phyloP scores from a whole-genome alignment of 2,113 vertebrate genomes.

The Pollachius pollachius region DNA sequence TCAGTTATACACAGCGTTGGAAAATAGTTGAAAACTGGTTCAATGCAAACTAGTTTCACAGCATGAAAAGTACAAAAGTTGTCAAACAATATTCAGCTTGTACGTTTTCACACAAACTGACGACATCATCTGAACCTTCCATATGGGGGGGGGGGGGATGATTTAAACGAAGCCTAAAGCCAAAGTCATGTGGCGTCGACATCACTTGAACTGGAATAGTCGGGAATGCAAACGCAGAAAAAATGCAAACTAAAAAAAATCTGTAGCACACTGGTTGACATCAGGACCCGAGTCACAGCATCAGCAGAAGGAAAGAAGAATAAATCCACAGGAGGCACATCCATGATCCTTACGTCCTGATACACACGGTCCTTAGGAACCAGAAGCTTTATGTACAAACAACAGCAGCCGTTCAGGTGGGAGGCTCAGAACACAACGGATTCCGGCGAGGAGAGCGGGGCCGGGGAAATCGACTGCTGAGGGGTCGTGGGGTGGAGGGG shows the following conservation, averaged over 20 bases:
- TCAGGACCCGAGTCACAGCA: neutral
- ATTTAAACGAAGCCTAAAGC: too few relatives aligned
- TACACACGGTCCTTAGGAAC: neutral
- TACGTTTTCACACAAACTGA: too few relatives aligned
- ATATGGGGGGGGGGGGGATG: neutral
- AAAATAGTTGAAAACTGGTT: neutral
- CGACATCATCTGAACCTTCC: too few relatives aligned
- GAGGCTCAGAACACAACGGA: too few relatives aligned
- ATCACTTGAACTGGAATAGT: neutral
- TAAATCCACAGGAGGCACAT: neutral
- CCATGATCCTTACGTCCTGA: neutral
- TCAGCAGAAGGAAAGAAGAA: neutral
- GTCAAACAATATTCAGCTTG: too few relatives aligned
- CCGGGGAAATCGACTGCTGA: too few relatives aligned
- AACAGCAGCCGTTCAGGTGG: neutral
- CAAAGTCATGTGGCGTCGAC: neutral
- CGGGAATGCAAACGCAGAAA: neutral
- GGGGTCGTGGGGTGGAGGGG: too few relatives aligned
- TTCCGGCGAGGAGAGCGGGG: too few relatives aligned
- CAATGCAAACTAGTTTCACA: conserved; percentile 25
- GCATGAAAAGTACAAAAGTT: neutral
- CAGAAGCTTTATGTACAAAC: neutral
- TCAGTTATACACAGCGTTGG: conserved; percentile 7
- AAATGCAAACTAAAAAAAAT: neutral
- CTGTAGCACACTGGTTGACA: neutral